These are phyloP conservation scores for Neogobius melanostomus DNA, from an alignment of 2,113 vertebrate species.

Conservation along the genomic window DNA sequence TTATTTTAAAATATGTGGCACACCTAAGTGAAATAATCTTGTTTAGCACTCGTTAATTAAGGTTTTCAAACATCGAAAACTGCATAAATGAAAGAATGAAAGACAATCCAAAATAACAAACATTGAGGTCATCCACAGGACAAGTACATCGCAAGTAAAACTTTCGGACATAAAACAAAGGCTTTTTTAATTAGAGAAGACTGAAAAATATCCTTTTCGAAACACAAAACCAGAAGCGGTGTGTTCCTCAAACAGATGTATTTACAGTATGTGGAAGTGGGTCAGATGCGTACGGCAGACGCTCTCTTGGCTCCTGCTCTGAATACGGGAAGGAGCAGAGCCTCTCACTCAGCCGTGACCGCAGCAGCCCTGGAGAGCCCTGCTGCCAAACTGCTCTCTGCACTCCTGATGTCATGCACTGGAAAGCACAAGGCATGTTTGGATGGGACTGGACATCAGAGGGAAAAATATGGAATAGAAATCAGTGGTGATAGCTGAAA, in stretches of 20 bases:
- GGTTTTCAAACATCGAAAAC: too few species aligned
- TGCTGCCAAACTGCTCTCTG: constrained; percentile 34
- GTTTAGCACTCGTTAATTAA: too few species aligned
- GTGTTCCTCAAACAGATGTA: constrained; percentile 1
- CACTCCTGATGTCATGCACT: constrained; percentile 28
- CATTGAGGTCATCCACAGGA: too few species aligned
- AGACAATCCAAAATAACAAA: too few species aligned
- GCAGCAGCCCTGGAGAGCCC: constrained; percentile 39
- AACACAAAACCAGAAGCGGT: background rate
- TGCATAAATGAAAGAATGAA: too few species aligned
- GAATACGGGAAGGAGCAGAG: constrained; percentile 38
- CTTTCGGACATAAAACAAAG: too few species aligned
- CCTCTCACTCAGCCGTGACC: constrained; percentile 50
- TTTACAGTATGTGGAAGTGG: constrained; percentile 10
- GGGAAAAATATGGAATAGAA: background rate
- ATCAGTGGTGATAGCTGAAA: background rate
- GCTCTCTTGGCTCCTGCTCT: constrained; percentile 22
- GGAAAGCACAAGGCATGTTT: constrained; percentile 9
- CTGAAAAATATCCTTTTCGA: background rate
- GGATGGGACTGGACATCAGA: background rate
- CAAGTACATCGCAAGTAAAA: too few species aligned
- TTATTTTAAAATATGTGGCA: too few species aligned
- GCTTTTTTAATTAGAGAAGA: background rate
- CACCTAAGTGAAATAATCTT: too few species aligned
- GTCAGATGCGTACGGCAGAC: constrained; percentile 12